Percentiles rank a stretch among this genome's conserved stretches.
These are phyloP conservation scores for Reticulitermes speratus DNA, from an alignment of 1,140 invertebrate species.

Conservation along the genomic window DNA sequence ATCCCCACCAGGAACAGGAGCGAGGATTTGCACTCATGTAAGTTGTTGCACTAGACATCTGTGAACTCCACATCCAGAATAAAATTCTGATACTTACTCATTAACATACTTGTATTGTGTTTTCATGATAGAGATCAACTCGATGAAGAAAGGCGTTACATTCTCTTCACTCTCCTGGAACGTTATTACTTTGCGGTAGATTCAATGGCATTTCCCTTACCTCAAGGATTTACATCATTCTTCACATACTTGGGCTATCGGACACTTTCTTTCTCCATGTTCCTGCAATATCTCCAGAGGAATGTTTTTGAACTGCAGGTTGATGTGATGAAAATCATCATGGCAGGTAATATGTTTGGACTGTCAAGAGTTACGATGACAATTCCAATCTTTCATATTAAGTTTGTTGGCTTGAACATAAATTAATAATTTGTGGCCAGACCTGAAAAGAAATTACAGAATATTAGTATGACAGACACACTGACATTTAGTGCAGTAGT, in stretches of 20 bases:
- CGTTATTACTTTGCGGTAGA: conserved; percentile 75
- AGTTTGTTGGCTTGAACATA: background rate
- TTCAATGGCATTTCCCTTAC: conserved; percentile 76
- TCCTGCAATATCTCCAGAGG: conserved; percentile 75
- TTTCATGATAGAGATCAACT: conserved; percentile 63
- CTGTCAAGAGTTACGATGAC: no score
- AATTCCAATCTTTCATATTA: background rate
- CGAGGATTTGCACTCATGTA: conserved; percentile 78
- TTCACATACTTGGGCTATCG: conserved; percentile 81
- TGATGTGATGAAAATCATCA: conserved; percentile 80
- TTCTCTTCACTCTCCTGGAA: conserved; percentile 71
- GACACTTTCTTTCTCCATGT: conserved; percentile 69
- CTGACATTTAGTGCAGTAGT: no score
- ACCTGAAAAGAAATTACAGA: background rate
- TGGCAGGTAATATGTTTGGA: conserved; percentile 58
- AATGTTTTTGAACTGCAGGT: conserved; percentile 82
- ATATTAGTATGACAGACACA: no score
- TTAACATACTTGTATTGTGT: background rate
- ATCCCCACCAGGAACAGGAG: conserved; percentile 63
- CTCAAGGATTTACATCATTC: conserved; percentile 82
- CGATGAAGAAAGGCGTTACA: conserved; percentile 61
- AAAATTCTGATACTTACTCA: background rate
- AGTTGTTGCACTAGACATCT: conserved; percentile 38
- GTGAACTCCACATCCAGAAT: background rate
- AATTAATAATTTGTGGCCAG: background rate